phyloP scores from a whole-genome alignment of 2,888 invertebrate species.

The Scrobipalpa costella region DNA sequence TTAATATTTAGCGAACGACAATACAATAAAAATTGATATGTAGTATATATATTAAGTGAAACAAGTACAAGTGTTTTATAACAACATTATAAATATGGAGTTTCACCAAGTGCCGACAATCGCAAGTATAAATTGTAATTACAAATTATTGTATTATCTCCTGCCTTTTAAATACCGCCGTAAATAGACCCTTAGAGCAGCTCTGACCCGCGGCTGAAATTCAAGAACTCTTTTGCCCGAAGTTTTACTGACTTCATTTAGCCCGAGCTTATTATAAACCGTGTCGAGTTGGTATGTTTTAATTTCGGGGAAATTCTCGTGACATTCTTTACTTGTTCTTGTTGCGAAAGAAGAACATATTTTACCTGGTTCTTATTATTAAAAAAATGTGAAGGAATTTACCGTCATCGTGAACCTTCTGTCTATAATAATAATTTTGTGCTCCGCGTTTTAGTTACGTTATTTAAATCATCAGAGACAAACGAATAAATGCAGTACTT shows the following conservation, averaged over 20 bases:
- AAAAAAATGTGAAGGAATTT: neutral
- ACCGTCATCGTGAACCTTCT: neutral
- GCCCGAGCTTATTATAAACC: neutral
- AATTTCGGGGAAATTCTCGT: neutral
- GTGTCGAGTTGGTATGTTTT: slow-evolving; percentile 1
- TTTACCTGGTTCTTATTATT: neutral
- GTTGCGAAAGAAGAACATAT: neutral
- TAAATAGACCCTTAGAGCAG: neutral
- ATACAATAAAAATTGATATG: too few species aligned
- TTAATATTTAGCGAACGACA: too few species aligned
- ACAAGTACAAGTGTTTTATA: too few species aligned
- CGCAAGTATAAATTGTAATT: too few species aligned
- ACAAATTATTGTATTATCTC: slow-evolving; percentile 12
- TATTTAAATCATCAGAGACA: too few species aligned
- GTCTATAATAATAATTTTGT: too few species aligned
- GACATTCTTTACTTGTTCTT: slow-evolving; percentile 2
- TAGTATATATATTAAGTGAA: too few species aligned
- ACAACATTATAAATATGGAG: too few species aligned
- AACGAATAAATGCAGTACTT: too few species aligned
- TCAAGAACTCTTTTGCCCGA: slow-evolving; percentile 1
- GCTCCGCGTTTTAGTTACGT: too few species aligned
- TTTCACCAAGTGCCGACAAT: too few species aligned
- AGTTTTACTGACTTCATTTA: slow-evolving; percentile 4
- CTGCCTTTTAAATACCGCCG: neutral
- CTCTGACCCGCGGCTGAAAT: neutral